phyloP scores from a whole-genome alignment of 2,888 invertebrate genomes.

The Oxystoma pomonae region DNA sequence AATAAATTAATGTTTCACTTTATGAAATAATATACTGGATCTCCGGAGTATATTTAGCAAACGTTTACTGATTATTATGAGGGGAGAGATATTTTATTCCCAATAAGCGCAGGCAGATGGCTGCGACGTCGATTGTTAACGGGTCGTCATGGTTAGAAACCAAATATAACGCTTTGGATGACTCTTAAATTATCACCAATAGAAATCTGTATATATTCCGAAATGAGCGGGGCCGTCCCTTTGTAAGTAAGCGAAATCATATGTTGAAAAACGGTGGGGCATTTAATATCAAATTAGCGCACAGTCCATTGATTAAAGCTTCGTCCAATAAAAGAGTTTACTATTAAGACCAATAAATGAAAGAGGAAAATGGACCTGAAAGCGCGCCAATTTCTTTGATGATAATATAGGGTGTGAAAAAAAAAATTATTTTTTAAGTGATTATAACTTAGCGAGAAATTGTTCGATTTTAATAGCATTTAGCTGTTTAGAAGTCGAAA shows the following conservation, averaged over 20 bases:
- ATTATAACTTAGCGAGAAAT: too few species aligned
- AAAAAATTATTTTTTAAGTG: too few species aligned
- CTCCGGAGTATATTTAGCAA: conserved; percentile 46
- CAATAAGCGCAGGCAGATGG: conserved; percentile 45
- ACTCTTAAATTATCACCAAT: neutral
- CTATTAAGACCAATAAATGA: neutral
- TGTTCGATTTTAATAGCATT: too few species aligned
- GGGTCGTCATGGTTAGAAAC: conserved; percentile 45
- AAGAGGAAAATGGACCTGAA: neutral
- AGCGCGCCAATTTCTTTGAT: neutral
- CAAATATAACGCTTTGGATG: conserved; percentile 40
- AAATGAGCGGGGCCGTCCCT: neutral
- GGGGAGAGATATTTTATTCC: conserved; percentile 32
- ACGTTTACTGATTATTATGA: conserved; percentile 44
- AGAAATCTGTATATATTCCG: neutral
- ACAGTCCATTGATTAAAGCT: conserved; percentile 41
- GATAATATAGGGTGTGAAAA: too few species aligned
- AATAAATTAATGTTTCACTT: conserved; percentile 46
- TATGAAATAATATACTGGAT: conserved; percentile 44
- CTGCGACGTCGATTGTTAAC: conserved; percentile 45
- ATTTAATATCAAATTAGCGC: conserved; percentile 48
- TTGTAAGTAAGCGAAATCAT: neutral
- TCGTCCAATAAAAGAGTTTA: neutral
- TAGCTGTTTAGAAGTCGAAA: too few species aligned
- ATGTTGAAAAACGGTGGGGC: conserved; percentile 12